A percentile compares a stretch with the other conserved stretches of the same genome.
Conservation (phyloP, 1,140 invertebrate species). For the Leptinotarsa defecta region DNA sequence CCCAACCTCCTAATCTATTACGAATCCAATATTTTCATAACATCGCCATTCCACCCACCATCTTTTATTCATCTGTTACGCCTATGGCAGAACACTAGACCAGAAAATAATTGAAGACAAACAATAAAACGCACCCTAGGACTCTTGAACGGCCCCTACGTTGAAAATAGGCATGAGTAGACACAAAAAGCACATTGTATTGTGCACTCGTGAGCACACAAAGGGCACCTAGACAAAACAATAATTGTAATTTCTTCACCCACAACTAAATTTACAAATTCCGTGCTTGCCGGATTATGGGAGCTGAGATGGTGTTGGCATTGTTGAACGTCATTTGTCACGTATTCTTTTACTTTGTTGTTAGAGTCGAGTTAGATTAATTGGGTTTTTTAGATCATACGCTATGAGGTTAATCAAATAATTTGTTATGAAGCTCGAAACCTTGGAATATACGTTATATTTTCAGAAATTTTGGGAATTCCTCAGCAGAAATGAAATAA, state of each 20-base stretch:
- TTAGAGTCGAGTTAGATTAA: not conserved
- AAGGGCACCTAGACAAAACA: not conserved
- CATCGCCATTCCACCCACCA: not conserved
- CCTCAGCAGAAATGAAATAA: too few species aligned
- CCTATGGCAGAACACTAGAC: conserved; percentile 1
- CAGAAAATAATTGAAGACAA: conserved; percentile 20
- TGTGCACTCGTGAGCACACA: not conserved
- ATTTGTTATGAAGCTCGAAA: not conserved
- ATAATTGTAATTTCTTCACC: conserved; percentile 17
- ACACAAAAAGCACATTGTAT: conserved; percentile 22
- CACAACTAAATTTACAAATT: conserved; percentile 17
- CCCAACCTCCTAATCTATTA: too few species aligned
- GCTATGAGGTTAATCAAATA: too few species aligned
- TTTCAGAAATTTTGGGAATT: not conserved
- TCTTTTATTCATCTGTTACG: not conserved
- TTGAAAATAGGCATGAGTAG: conserved; percentile 21
- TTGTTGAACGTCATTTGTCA: not conserved
- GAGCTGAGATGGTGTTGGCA: not conserved
- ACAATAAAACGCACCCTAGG: conserved; percentile 17
- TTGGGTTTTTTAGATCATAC: not conserved
- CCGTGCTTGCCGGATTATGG: not conserved
- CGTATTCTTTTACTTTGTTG: not conserved
- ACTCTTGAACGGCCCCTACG: conserved; percentile 12
- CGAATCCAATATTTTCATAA: too few species aligned
- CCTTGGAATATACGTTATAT: not conserved